Percentiles rank a stretch among this genome's conserved stretches.
Conservation (phyloP, 2,888 invertebrate species). For the Microplitis deprimator region DNA sequence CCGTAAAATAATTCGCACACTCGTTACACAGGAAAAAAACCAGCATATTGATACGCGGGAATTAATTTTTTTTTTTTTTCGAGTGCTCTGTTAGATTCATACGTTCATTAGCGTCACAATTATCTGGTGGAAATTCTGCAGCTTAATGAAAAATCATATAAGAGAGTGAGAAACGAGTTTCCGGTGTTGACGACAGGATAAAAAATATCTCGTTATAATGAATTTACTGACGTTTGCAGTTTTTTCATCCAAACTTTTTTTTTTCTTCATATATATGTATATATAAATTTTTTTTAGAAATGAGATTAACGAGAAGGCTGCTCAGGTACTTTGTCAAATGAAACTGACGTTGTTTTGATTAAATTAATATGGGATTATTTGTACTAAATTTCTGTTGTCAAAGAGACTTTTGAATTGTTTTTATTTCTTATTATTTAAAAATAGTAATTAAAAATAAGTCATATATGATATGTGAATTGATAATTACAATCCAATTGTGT, state of each 20-base stretch:
- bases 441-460: no score
- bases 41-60: neutral
- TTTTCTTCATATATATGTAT: neutral
- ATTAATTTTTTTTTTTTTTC: neutral
- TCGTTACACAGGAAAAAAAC: neutral
- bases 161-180: neutral
- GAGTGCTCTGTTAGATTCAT: neutral
- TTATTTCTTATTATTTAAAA: no score
- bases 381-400: no score
- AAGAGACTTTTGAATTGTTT: no score
- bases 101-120: neutral
- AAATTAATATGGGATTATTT: no score
- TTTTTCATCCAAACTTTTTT: neutral
- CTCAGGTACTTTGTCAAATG: no score
- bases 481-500: no score
- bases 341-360: no score
- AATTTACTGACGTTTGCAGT: neutral
- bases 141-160: neutral
- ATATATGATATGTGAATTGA: no score
- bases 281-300: neutral
- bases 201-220: neutral
- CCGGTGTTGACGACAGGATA: neutral
- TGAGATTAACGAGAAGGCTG: neutral
- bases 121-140: neutral
- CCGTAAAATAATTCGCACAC: no score